Base-by-base conservation (phyloP, 2,113 vertebrate genomes). In the Fukomys damarensis region DNA sequence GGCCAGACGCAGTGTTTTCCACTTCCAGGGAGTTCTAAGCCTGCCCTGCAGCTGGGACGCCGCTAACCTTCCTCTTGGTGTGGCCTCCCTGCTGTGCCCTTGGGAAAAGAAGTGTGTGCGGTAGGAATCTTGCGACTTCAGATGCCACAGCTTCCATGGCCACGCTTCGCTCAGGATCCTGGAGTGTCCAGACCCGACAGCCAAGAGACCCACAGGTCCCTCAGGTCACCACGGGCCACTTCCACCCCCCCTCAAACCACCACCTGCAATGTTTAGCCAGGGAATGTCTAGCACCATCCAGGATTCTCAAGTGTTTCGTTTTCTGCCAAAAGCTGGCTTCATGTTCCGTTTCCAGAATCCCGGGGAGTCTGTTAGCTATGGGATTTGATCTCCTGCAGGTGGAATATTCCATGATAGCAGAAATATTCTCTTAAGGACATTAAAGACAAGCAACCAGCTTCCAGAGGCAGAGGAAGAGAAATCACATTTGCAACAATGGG, bases 381-480 rank as follows among this genome's bases (percentile, higher is more conserved):
- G 97, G 96, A 74, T 97, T 70, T 8, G 24, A 80, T 86, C 84
- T 90, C 68, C 77, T 94, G 89, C 94, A 97, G 91, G 84, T 95
- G 66, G 93, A 95, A 91, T 83, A 81, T 91, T 96, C 87, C 9
- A 16, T 81, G 86, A 70, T 0, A 95, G 52, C 68, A 65, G 93
- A 86, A 87, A 77, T 94, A 77, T 65, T 93, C 66, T 96, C 97
- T 93, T 87, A 95, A 68, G 26, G 17, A 89, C 43, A 66, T 58
- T 79, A 88, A 91, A 89, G 83, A 68, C 35, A 61, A 72, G 46
- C 41, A 68, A 89, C 19, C 19, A 0, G 52, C 66, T 95, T 95
- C 81, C 95, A 95, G 93, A 81, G 84, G 86, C 2, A n/a, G 30
- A 95, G 70, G 52, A 35, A 72, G 81, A 32, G 65, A 92, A 84